Base-by-base conservation (phyloP, 2,113 vertebrate species). In the Sylvilagus bachmani region DNA sequence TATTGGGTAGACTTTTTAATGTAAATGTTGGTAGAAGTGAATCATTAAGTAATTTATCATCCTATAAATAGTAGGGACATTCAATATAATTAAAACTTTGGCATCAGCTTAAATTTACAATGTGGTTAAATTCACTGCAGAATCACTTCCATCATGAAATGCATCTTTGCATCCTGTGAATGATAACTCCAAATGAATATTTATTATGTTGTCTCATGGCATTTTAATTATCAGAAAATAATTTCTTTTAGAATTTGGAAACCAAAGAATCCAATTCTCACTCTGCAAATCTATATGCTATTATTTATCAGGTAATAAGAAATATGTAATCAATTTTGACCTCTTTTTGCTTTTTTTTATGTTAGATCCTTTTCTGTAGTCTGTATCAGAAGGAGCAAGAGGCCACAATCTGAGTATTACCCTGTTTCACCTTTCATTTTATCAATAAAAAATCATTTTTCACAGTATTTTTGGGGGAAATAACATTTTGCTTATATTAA, bases 281-380 rank as follows among this genome's bases (percentile, higher is more conserved):
- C 51, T 90, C 27, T 86, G 53, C 2, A 95, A 77, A 71, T 25
- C 64, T 38, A 44, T 77, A 75, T 27, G 27, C 8, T 70, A 14
- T 66, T 84, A 66, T 55, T 90, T 90, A 77, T 31, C 61, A 90
- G 80, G 75, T 90, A 86, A 93, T 74, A 86, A 91, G 17, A 87
- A 64, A 66, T 70, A 33, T 53, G 33, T 27, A 74, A 61, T 58
- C 38, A 13, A 77, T 85, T 85, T 49, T 71, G 29, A 12, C 31
- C 44, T 33, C n/a, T 75, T 10, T 82, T 79, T 62, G 14, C 4
- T 27, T 53, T 62, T 77, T 5, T 81, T 44, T 44, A 9, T 6
- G 44, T 44, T 44, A 44, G 44, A 9, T 44, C 44, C 44, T 44
- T 44, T 80, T 67, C 74, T 67, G 11, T n/a, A n/a, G 49, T 21